Percentiles rank a stretch among this genome's conserved stretches.
Conservation (phyloP, 2,113 vertebrate species). For the Eurystomus gularis region DNA sequence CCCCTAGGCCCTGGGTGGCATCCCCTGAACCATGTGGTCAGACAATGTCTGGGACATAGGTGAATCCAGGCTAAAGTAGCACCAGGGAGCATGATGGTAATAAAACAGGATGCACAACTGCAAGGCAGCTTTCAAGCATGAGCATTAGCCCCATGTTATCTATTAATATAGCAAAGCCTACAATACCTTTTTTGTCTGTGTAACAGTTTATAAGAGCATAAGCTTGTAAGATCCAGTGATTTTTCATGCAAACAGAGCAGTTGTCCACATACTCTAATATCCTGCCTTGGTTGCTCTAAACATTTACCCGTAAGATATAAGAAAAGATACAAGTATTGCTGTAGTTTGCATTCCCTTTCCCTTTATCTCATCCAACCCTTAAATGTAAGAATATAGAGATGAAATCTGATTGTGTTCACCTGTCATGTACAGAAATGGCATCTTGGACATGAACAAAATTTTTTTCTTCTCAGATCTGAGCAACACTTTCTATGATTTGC, state of each 20-base stretch:
- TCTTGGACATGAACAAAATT: not conserved
- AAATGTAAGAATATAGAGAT: not conserved
- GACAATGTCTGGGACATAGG: not conserved
- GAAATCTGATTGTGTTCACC: not conserved
- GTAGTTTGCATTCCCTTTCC: not conserved
- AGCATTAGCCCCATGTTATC: not conserved
- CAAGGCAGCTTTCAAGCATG: not conserved
- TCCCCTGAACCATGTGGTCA: not conserved
- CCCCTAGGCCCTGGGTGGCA: accelerated
- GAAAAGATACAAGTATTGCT: not conserved
- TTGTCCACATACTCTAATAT: not conserved
- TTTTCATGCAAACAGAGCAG: not conserved
- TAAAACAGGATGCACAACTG: not conserved
- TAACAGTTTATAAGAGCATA: not conserved
- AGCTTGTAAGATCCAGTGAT: not conserved
- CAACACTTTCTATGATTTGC: not conserved
- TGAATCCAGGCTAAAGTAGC: not conserved
- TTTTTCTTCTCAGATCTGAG: not conserved
- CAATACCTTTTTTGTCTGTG: not conserved
- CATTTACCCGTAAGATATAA: not conserved
- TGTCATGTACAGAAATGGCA: not conserved
- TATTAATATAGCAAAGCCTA: not conserved
- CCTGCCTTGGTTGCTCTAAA: not conserved
- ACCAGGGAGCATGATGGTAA: not conserved
- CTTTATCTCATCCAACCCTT: not conserved